A percentile compares a stretch with the other conserved stretches of the same genome.
Evolutionary conservation across 2,113 vertebrate genomes (phyloP).

Genomic region (Ardeotis arabs): DNA sequence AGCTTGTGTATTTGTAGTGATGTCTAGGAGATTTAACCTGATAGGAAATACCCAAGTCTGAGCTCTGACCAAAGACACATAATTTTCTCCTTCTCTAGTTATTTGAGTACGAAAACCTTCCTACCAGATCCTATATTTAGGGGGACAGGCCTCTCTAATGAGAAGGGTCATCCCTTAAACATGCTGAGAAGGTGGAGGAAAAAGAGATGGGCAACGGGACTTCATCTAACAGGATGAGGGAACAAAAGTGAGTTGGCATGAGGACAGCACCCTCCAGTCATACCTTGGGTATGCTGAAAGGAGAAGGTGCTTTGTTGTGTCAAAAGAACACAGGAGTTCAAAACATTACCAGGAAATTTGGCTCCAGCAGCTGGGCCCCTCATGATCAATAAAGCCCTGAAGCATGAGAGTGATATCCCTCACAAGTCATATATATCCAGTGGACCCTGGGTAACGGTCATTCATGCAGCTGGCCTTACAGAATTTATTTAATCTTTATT

Average conservation of each 20-base stretch:
- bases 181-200: not conserved
- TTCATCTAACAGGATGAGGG: not conserved
- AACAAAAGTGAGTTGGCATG: rapidly evolving
- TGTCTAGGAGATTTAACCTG: not conserved
- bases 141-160: not conserved
- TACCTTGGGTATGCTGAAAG: not conserved
- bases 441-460: rapidly evolving
- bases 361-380: not conserved
- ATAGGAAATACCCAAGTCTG: not conserved
- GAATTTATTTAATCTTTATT: not conserved
- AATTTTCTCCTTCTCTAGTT: not conserved
- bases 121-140: not conserved
- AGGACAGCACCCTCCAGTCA: not conserved
- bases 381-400: not conserved
- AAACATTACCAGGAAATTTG: not conserved
- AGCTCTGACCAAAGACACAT: not conserved
- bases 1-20: not conserved
- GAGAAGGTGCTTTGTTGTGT: not conserved
- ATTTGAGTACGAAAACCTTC: not conserved
- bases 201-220: not conserved
- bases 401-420: not conserved
- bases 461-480: not conserved
- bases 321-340: not conserved
- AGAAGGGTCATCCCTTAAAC: not conserved
- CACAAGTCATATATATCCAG: not conserved